Conservation (phyloP, 1,140 invertebrate genomes). For the Magallana gigas region DNA sequence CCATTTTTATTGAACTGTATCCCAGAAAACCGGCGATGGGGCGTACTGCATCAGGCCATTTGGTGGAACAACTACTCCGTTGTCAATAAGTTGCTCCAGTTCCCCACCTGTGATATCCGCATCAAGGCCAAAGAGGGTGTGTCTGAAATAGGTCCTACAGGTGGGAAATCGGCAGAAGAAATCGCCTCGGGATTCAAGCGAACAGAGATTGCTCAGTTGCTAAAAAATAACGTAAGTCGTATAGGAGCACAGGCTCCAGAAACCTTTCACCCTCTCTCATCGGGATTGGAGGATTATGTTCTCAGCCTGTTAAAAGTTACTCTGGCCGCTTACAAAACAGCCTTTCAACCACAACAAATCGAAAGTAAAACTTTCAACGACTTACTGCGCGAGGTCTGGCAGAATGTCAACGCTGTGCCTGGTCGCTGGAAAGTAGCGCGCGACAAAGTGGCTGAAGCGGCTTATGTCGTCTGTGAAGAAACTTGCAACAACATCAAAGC, state of each 20-base stretch:
- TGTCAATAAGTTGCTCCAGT: conserved; percentile 26
- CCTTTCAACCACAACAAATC: conserved; percentile 32
- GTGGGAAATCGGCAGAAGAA: conserved; percentile 33
- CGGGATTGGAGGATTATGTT: conserved; percentile 35
- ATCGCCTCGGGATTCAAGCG: conserved; percentile 32
- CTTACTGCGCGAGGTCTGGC: conserved; percentile 41
- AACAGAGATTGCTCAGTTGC: not conserved
- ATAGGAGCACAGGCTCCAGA: not conserved
- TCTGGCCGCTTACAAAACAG: conserved; percentile 41
- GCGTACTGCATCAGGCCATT: conserved; percentile 45
- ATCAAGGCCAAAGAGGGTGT: conserved; percentile 40
- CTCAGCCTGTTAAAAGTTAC: conserved; percentile 45
- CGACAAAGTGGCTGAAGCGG: conserved; percentile 37
- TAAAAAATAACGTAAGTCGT: not conserved
- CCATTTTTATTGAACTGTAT: conserved; percentile 42
- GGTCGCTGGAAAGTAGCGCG: conserved; percentile 23
- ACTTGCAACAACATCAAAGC: not conserved
- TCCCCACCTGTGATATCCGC: conserved; percentile 35
- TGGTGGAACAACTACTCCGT: conserved; percentile 37
- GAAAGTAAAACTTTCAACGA: conserved; percentile 10
- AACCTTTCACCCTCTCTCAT: conserved; percentile 36
- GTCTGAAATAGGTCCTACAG: conserved; percentile 34
- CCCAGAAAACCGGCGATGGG: conserved; percentile 49
- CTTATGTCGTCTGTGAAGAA: conserved; percentile 33
- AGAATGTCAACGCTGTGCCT: not conserved